Conservation (phyloP, 2,797 vertebrate species). For the Cacajao melanocephalus region DNA sequence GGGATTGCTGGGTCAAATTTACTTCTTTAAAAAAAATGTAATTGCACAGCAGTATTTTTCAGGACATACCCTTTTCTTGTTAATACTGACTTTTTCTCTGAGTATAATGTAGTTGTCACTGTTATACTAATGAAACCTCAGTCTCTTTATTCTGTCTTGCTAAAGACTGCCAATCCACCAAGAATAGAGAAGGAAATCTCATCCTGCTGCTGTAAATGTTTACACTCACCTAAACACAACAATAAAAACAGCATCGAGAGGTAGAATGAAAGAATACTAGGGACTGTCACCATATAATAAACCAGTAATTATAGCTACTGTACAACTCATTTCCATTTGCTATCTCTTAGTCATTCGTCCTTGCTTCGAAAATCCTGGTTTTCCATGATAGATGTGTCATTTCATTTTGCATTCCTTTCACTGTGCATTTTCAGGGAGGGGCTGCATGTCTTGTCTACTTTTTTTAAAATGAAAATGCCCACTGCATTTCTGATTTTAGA, state of each 20-base stretch:
- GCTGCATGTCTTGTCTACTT: background rate
- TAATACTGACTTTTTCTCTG: background rate
- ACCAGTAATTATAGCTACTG: background rate
- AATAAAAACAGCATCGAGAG: background rate
- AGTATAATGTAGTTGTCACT: background rate
- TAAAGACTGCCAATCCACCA: background rate
- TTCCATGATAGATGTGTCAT: background rate
- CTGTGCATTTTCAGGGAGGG: background rate
- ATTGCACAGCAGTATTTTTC: background rate
- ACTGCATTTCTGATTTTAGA: background rate
- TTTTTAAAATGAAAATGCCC: background rate
- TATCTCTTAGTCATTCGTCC: background rate
- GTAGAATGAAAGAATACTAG: background rate
- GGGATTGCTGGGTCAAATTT: no score
- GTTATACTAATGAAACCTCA: background rate
- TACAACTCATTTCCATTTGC: accelerated
- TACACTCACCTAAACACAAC: background rate
- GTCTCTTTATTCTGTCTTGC: background rate
- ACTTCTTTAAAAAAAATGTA: background rate
- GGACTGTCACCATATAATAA: background rate
- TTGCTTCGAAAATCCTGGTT: background rate
- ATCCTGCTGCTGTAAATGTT: background rate
- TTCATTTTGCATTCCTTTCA: background rate
- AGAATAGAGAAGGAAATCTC: background rate
- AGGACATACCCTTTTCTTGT: background rate